Conservation (phyloP, 2,113 vertebrate species). For the Caranx melampygus region DNA sequence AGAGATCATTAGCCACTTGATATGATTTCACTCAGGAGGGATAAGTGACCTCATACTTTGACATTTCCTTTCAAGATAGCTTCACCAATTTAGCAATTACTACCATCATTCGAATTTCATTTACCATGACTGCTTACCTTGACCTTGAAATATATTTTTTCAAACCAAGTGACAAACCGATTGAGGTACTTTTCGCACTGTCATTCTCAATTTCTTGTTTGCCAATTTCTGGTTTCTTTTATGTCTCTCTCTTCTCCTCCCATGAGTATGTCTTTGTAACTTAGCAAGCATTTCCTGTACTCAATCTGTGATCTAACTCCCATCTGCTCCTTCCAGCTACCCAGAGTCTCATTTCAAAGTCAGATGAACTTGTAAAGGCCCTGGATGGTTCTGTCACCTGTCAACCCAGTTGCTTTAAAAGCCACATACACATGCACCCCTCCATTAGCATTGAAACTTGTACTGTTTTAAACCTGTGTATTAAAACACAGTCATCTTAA, state of each 20-base stretch:
- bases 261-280: constrained; percentile 35
- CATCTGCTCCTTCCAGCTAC: constrained; percentile 22
- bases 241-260: constrained; percentile 26
- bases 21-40: constrained; percentile 61
- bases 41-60: constrained; percentile 59
- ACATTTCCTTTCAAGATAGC: constrained; percentile 58
- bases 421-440: not conserved
- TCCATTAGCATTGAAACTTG: not conserved
- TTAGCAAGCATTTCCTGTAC: constrained; percentile 30
- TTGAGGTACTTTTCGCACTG: constrained; percentile 15
- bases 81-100: constrained; percentile 66
- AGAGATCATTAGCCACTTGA: constrained; percentile 66
- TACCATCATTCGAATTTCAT: constrained; percentile 66
- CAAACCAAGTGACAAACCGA: constrained; percentile 18
- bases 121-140: constrained; percentile 62
- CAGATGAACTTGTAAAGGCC: constrained; percentile 23
- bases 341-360: constrained; percentile 39
- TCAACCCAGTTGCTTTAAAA: constrained; percentile 27
- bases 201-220: constrained; percentile 22
- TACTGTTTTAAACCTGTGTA: constrained; percentile 10
- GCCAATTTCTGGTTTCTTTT: constrained; percentile 27
- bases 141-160: constrained; percentile 67
- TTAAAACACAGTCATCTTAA: not conserved
- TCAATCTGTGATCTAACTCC: constrained; percentile 46
- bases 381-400: constrained; percentile 5